Conservation (phyloP, 2,888 invertebrate species). For the Pachydiplax longipennis region DNA sequence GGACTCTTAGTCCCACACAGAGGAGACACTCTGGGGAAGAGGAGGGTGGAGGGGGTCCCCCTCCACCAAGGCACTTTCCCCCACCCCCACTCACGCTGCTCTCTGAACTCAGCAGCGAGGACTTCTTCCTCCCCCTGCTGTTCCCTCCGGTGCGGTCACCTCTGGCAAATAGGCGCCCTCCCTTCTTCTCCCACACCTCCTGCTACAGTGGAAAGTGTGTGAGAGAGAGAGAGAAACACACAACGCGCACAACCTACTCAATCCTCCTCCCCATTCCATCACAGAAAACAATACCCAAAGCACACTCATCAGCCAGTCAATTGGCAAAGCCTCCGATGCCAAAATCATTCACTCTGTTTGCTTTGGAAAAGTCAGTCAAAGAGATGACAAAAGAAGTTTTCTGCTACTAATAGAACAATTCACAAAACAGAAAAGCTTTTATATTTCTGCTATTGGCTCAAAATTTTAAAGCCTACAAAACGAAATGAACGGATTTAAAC, state of each 20-base stretch:
- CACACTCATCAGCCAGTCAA: not conserved
- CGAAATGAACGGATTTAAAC: too few relatives aligned
- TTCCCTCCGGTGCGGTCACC: slow-evolving; percentile 57
- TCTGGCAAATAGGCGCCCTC: slow-evolving; percentile 72
- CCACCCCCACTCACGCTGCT: slow-evolving; percentile 53
- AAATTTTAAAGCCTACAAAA: too few relatives aligned
- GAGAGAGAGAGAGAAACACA: not conserved
- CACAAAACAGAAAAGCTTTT: too few relatives aligned
- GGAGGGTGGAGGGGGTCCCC: slow-evolving; percentile 27
- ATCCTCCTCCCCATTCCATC: not conserved
- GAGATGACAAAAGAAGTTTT: too few relatives aligned
- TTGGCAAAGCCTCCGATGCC: not conserved
- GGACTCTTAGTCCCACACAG: slow-evolving; percentile 32
- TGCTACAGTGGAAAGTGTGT: slow-evolving; percentile 54
- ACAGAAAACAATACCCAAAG: not conserved
- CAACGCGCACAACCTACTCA: not conserved
- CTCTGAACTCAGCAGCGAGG: slow-evolving; percentile 51
- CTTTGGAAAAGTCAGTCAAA: not conserved
- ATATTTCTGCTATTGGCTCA: too few relatives aligned
- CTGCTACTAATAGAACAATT: too few relatives aligned
- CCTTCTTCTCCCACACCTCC: slow-evolving; percentile 60
- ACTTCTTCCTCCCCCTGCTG: slow-evolving; percentile 56
- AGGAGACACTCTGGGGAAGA: slow-evolving; percentile 42
- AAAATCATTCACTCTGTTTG: not conserved
- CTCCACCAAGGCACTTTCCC: slow-evolving; percentile 23